These are phyloP conservation scores for Epinotia demarniana DNA, from an alignment of 2,888 invertebrate genomes.

Conservation along the genomic window DNA sequence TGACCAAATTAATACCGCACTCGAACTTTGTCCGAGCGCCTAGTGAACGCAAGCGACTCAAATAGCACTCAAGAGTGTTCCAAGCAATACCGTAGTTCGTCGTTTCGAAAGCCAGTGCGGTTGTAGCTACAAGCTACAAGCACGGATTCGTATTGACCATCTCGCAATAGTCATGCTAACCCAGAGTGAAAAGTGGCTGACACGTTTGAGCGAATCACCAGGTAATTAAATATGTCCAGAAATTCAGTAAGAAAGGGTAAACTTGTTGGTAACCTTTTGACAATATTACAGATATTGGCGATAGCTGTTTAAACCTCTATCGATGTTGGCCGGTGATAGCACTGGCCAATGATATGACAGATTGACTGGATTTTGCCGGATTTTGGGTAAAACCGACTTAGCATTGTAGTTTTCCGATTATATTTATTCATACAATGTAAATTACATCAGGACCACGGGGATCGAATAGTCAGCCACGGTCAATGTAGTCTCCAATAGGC, in stretches of 20 bases:
- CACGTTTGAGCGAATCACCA: background rate
- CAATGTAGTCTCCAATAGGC: background rate
- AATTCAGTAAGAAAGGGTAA: too few species aligned
- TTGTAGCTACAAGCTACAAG: conserved; percentile 18
- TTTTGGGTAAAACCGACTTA: background rate
- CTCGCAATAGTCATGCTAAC: background rate
- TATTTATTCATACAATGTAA: background rate
- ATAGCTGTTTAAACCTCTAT: too few species aligned
- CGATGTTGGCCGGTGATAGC: too few species aligned
- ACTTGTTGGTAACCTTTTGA: too few species aligned
- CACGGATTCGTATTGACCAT: background rate
- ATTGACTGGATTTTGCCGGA: too few species aligned
- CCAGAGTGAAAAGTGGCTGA: background rate
- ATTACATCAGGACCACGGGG: background rate
- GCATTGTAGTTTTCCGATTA: background rate
- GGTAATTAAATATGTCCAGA: background rate
- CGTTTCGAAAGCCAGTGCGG: conserved; percentile 23
- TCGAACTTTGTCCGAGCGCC: conserved; percentile 20
- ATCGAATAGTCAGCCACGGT: background rate
- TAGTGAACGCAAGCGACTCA: conserved; percentile 13
- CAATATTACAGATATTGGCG: too few species aligned
- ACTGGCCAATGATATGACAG: too few species aligned
- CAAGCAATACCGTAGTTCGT: conserved; percentile 12
- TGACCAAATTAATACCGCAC: conserved; percentile 21
- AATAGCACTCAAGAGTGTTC: conserved; percentile 13